A percentile compares a stretch with the other conserved stretches of the same genome.
These are phyloP conservation scores for Panulirus ornatus DNA, from an alignment of 1,140 invertebrate species.

Conservation along the genomic window DNA sequence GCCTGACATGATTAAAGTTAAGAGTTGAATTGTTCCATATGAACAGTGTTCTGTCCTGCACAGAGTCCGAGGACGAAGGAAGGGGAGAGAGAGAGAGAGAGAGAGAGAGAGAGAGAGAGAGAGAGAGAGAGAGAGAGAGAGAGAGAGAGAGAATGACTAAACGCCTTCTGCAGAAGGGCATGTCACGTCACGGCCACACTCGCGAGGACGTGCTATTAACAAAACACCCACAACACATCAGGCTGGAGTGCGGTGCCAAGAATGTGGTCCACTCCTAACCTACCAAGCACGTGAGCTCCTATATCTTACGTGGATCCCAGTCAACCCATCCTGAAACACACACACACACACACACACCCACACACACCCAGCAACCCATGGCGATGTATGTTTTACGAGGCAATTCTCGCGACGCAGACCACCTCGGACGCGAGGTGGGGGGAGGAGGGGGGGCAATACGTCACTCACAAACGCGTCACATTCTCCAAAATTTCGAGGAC, in stretches of 20 bases:
- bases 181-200: background rate
- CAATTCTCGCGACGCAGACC: too few species aligned
- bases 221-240: background rate
- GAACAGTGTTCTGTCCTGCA: background rate
- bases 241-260: background rate
- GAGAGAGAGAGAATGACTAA: too few species aligned
- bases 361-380: too few species aligned
- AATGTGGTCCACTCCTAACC: background rate
- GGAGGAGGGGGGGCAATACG: too few species aligned
- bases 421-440: too few species aligned
- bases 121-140: conserved; percentile 7
- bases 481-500: too few species aligned
- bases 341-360: too few species aligned
- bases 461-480: too few species aligned
- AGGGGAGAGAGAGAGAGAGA: background rate
- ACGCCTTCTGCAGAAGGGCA: too few species aligned
- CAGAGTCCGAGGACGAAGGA: background rate
- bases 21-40: background rate
- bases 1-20: background rate
- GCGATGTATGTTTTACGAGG: too few species aligned
- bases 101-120: conserved; percentile 7
- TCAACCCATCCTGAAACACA: too few species aligned
- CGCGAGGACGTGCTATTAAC: background rate
- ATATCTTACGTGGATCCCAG: background rate
- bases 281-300: background rate